These are phyloP conservation scores for Diabrotica virgifera DNA, from an alignment of 1,140 invertebrate species.

Conservation along the genomic window DNA sequence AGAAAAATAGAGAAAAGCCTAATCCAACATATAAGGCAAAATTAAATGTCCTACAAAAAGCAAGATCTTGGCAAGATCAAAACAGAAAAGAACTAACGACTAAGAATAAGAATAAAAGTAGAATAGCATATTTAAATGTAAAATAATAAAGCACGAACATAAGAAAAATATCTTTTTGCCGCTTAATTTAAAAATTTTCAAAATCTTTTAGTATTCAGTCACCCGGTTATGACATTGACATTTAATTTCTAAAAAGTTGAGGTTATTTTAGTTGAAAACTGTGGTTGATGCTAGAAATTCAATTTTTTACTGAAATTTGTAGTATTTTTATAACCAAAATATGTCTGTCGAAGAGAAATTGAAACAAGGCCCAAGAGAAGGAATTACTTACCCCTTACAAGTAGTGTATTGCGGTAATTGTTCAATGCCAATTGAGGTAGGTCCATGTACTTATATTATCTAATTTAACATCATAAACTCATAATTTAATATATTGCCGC, in stretches of 20 bases:
- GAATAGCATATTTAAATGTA: no score
- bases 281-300: neutral
- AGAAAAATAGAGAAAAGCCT: no score
- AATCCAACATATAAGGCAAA: no score
- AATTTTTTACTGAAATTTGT: neutral
- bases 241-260: neutral
- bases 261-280: neutral
- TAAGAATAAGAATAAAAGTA: no score
- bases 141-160: no score
- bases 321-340: neutral
- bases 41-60: no score
- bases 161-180: no score
- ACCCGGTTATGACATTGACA: neutral
- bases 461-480: neutral
- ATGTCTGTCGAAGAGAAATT: constrained; percentile 41
- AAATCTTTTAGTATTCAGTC: no score
- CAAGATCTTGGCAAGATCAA: no score
- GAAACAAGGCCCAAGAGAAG: constrained; percentile 52
- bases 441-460: constrained; percentile 14
- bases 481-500: no score
- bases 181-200: no score
- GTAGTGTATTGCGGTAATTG: constrained; percentile 95
- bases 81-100: no score
- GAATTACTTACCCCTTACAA: constrained; percentile 76
- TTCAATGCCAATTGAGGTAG: constrained; percentile 85